phyloP scores from a whole-genome alignment of 2,113 vertebrate species.

The Tragulus kanchil region DNA sequence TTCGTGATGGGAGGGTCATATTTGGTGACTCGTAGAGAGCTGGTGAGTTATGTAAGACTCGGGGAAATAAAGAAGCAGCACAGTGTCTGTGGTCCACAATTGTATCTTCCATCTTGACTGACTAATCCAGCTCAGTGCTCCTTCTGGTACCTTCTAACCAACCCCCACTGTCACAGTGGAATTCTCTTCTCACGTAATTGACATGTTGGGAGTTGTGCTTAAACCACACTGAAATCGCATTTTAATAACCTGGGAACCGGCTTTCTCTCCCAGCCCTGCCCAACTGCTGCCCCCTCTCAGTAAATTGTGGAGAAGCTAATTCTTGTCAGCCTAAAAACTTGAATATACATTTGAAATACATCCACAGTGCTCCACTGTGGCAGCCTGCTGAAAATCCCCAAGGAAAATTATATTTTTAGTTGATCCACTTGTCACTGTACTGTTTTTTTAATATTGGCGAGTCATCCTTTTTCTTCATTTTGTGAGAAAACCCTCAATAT shows the following conservation, averaged over 20 bases:
- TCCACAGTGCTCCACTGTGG: background rate
- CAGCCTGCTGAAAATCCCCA: background rate
- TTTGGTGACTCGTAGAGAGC: background rate
- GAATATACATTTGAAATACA: constrained; percentile 51
- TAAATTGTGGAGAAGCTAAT: constrained; percentile 59
- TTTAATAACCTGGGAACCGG: constrained; percentile 31
- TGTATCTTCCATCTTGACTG: constrained; percentile 44
- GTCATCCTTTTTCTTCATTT: constrained; percentile 53
- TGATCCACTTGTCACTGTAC: background rate
- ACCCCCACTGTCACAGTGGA: background rate
- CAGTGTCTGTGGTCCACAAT: constrained; percentile 60
- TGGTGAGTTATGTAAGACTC: constrained; percentile 31
- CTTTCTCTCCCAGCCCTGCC: background rate
- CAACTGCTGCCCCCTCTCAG: background rate
- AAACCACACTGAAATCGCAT: constrained; percentile 65
- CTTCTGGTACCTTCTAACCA: background rate
- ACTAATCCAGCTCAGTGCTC: background rate
- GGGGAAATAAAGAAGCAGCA: background rate
- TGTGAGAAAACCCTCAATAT: background rate
- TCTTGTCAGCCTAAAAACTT: constrained; percentile 59
- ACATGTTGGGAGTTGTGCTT: constrained; percentile 45
- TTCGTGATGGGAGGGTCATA: background rate
- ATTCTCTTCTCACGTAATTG: constrained; percentile 54
- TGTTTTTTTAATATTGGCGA: constrained; percentile 34
- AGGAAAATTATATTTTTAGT: constrained; percentile 29